phyloP scores from a whole-genome alignment of 2,797 vertebrate genomes.

The Anas georgica region DNA sequence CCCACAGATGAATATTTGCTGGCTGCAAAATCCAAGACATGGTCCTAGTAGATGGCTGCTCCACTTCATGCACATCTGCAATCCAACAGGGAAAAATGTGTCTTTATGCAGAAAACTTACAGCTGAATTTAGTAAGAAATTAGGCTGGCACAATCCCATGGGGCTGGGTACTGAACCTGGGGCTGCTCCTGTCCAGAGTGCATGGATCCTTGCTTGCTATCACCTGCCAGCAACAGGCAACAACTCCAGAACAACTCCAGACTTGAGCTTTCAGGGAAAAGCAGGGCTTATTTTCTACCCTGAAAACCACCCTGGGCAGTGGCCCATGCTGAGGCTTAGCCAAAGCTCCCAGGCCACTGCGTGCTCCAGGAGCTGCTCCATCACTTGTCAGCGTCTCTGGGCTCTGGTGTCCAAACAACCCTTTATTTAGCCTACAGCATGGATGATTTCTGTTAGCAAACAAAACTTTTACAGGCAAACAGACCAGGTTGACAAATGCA shows the following conservation, averaged over 20 bases:
- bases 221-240: not conserved
- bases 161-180: not conserved
- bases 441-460: not conserved
- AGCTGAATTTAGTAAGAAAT: not conserved
- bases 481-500: constrained; percentile 23
- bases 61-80: not conserved
- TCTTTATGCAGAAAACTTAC: not conserved
- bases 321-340: not conserved
- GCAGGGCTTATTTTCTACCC: not conserved
- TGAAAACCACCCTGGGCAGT: fast-evolving
- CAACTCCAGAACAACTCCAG: not conserved
- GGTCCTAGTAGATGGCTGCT: not conserved
- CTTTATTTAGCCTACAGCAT: constrained; percentile 5
- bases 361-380: not conserved
- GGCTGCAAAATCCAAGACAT: not conserved
- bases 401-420: not conserved
- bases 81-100: not conserved
- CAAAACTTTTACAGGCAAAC: constrained; percentile 25
- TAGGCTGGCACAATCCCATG: not conserved
- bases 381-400: fast-evolving
- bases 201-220: not conserved
- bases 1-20: not conserved
- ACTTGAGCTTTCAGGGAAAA: not conserved
- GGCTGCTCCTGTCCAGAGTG: not conserved
- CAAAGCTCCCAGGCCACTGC: too few relatives aligned